Evolutionary conservation across 2,113 vertebrate genomes (phyloP), one percentile per base, ranked within the genome.

Genomic region (Tragulus kanchil): DNA sequence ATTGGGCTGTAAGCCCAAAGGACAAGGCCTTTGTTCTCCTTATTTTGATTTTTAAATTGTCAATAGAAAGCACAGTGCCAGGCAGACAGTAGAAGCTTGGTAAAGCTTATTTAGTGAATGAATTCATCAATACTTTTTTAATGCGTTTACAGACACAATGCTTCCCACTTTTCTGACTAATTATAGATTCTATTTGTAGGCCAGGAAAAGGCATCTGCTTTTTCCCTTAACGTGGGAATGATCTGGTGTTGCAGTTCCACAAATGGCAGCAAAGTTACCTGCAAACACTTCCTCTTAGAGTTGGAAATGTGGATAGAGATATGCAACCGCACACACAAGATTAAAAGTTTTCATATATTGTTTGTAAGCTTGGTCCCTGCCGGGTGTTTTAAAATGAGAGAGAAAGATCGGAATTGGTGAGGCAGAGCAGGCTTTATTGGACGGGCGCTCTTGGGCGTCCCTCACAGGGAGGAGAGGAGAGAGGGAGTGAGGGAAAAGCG

Each of bases 1-100:
- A 92, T 54, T 31, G 90, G 64, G 19, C 65, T 54, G 8, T 94
- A n/a, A 89, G 2, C 31, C n/a, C 77, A 52, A 21, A 86, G 12
- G 31, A 52, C 6, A 84, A 52, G 23, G 87, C 64, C 82, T 89
- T 86, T 79, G 12, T 64, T 42, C 25, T 89, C 82, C 88, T 86
- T 75, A 64, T 88, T 93, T 95, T 75, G 65, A 59, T 25, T 65
- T 78, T 67, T 64, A 61, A 81, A 81, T 69, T 92, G 77, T 83
- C 25, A 64, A 59, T 1, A 52, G 9, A 42, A 67, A 79, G 6
- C 75, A 69, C 45, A 89, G 25, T 58, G 17, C 62, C 48, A 92
- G n/a, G 10, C 45, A 69, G 52, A 85, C 21, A 79, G 36, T 54
- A 56, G 56, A 9, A 5, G 3, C 12, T 67, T 92, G 54, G 13